These are phyloP conservation scores for Notolabrus celidotus DNA, from an alignment of 2,797 vertebrate genomes.

Conservation along the genomic window DNA sequence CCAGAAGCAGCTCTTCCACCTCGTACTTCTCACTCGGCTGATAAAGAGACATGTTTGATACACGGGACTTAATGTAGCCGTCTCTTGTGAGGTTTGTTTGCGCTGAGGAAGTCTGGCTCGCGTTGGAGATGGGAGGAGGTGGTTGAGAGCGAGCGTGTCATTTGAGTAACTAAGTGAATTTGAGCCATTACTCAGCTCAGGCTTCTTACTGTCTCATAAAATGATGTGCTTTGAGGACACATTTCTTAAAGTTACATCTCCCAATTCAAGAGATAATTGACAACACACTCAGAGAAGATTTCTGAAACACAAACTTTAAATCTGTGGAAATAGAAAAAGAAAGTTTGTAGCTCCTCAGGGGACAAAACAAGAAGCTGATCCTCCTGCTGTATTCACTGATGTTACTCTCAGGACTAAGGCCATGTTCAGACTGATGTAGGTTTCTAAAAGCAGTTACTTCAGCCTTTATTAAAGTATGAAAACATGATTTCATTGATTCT, in stretches of 20 bases:
- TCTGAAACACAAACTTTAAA: not conserved
- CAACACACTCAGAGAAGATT: not conserved
- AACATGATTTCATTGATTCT: not conserved
- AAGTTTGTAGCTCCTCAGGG: not conserved
- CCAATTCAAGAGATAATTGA: not conserved
- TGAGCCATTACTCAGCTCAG: conserved; percentile 3
- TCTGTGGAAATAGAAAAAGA: not conserved
- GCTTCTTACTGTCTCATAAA: conserved; percentile 18
- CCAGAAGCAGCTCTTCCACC: conserved; percentile 40
- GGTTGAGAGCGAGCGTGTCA: conserved; percentile 8
- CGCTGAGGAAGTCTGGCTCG: conserved; percentile 29
- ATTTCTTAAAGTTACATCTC: conserved; percentile 23
- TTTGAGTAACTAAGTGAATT: conserved; percentile 26
- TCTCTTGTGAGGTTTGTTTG: conserved; percentile 41
- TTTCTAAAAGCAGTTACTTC: not conserved
- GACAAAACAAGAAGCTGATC: not conserved
- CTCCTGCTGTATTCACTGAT: too few relatives aligned
- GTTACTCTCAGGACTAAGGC: not conserved
- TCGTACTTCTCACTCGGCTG: conserved; percentile 27
- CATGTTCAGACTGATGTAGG: not conserved
- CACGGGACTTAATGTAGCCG: conserved; percentile 20
- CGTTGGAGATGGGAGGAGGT: not conserved
- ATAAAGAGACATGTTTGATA: conserved; percentile 44
- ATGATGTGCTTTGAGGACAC: conserved; percentile 25
- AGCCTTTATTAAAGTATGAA: not conserved